Evolutionary conservation across 1,140 invertebrate genomes (phyloP), one percentile per base, ranked within the genome.

Genomic region (Drosophila dunni): DNA sequence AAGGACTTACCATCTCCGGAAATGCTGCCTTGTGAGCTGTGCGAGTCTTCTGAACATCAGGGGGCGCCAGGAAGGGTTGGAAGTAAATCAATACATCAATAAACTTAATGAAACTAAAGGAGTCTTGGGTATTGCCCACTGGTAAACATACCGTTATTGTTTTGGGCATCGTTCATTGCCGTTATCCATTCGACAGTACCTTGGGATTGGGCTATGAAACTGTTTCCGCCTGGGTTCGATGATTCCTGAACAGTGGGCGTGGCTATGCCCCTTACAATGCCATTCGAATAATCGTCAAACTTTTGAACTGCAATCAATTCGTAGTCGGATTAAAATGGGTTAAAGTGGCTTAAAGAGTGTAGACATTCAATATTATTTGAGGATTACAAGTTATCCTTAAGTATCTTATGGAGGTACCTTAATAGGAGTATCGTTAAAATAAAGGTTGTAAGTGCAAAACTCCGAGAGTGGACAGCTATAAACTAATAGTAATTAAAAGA

Each of bases 1-100:
- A 44, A 29, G 20, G 1, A 38, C 91, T 90, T 74, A 92, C 91
- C 91, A 53, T 92, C 91, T 5, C 91, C 91, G 10, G 84, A 90
- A 58, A 92, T 90, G 44, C 91, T 92, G 33, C 82, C 91, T 63
- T 92, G 91, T 8, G 91, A 92, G 57, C 91, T 92, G 60, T 78
- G 90, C 1, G 90, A 91, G 67, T 92, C 91, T 60, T 92, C 91
- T 92, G 34, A 73, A 76, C 66, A 29, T 20, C 8, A 13, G 34
- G 10, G 3, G 5, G 7, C 24, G 24, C 5, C 24, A 29, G 3
- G 24, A 29, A 29, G 1, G 24, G 24, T 29, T 29, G 3, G 3
- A 24, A 15, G 20, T 45, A 45, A 46, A 3, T 46, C 13, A 0
- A n/a, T 2, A 38, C 7, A n/a, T 45, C 11, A 64, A 45, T 13